Conservation (phyloP, 35 echinoderm and acorn worm species). For the Apostichopus japonicus region DNA sequence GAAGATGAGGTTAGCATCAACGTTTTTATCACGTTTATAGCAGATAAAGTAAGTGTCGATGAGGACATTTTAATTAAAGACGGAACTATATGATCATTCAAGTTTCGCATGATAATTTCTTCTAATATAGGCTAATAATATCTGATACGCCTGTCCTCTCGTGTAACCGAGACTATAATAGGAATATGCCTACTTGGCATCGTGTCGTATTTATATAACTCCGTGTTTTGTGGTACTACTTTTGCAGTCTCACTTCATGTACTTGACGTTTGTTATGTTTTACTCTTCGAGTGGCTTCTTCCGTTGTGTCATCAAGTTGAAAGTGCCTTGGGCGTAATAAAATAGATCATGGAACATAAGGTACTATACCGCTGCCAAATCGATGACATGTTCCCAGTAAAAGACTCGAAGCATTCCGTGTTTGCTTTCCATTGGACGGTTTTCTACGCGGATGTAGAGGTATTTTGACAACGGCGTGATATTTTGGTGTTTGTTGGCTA, state of each 20-base stretch:
- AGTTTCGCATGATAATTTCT: no score
- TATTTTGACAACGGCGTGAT: no score
- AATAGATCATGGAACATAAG: slow-evolving; percentile 27
- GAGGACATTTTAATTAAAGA: no score
- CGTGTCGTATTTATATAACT: neutral
- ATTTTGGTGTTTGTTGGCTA: no score
- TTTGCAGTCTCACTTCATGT: neutral
- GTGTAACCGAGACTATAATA: neutral
- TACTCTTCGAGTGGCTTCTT: slow-evolving; percentile 25
- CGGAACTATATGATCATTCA: no score
- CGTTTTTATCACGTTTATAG: no score
- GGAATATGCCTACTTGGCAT: neutral
- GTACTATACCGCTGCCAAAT: neutral
- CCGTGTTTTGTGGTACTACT: neutral
- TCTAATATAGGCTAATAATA: no score
- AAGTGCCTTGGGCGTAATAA: slow-evolving; percentile 21
- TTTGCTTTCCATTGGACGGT: neutral
- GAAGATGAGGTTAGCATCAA: no score
- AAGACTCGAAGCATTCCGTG: neutral
- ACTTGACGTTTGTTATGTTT: neutral
- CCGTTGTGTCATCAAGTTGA: slow-evolving; percentile 36
- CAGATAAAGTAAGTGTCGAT: no score
- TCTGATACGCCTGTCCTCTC: neutral
- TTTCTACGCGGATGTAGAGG: no score
- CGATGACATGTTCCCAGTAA: neutral